These are phyloP conservation scores for Pseudochromis fuscus DNA, from an alignment of 2,797 vertebrate genomes.

Conservation along the genomic window DNA sequence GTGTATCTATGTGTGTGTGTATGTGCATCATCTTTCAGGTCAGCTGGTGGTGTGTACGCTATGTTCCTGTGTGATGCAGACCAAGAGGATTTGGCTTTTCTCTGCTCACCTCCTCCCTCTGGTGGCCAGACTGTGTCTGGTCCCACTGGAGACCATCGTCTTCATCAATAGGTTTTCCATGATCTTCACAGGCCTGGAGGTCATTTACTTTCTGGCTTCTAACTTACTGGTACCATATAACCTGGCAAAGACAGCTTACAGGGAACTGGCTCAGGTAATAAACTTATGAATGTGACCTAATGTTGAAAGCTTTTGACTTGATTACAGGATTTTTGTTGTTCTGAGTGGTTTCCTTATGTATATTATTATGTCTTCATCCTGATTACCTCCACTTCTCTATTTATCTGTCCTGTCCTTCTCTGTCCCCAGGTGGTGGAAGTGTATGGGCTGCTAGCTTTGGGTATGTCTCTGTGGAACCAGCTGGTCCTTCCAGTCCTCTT, in stretches of 20 bases:
- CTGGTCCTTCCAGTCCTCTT: slow-evolving; percentile 97
- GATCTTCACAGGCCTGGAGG: slow-evolving; percentile 98
- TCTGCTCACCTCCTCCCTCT: slow-evolving; percentile 98
- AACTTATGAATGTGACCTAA: neutral
- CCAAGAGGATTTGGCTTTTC: slow-evolving; percentile 99
- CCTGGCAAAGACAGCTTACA: slow-evolving; percentile 96
- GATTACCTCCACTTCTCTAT: neutral
- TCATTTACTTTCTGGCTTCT: slow-evolving; percentile 96
- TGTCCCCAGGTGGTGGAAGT: slow-evolving; percentile 93
- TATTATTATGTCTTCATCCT: slow-evolving; percentile 15
- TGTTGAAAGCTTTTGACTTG: neutral
- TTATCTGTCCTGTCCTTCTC: neutral
- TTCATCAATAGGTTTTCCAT: slow-evolving; percentile 98
- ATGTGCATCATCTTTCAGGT: slow-evolving; percentile 83
- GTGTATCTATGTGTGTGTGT: neutral
- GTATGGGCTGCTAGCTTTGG: slow-evolving; percentile 95
- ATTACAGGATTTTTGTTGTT: slow-evolving; percentile 2
- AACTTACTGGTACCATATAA: slow-evolving; percentile 98
- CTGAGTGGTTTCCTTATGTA: slow-evolving; percentile 16
- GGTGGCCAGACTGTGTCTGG: slow-evolving; percentile 95
- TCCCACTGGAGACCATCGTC: slow-evolving; percentile 96
- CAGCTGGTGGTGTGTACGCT: slow-evolving; percentile 98
- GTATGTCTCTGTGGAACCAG: slow-evolving; percentile 99
- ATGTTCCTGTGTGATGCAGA: slow-evolving; percentile 99
- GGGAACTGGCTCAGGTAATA: slow-evolving; percentile 95